Evolutionary conservation across 2,797 vertebrate genomes (phyloP), one percentile per base, ranked within the genome.

Genomic region (Spinus pinus): DNA sequence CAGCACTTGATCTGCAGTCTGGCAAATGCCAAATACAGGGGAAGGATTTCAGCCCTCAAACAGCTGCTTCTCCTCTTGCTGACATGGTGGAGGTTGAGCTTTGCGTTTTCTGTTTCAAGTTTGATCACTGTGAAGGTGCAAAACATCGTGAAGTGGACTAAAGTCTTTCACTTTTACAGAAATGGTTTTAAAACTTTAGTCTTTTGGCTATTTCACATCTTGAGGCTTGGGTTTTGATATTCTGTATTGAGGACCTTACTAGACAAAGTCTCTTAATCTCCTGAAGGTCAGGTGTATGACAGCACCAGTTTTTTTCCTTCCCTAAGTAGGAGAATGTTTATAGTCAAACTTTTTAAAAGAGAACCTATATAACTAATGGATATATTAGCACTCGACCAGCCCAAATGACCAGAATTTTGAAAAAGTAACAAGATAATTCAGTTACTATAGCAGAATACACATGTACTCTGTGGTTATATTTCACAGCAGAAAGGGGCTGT

Each of bases 41-140:
- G 42, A 69, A 73, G 18, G 23, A 25, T 78, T 67, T 23, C 46
- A 17, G 37, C 49, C 21, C 49, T 62, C 7, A 5, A 28, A n/a
- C 23, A 24, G 11, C 64, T 78, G 47, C 27, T 54, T 39, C 0
- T 22, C 50, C 37, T 60, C 14, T 54, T 5, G 0, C 41, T 39
- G 33, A 42, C 17, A 54, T 2, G 0, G 27, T n/a, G 37, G 7
- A 58, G 31, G 28, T 30, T 60, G 49, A 3, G 0, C 31, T 64
- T 90, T 78, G 49, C 46, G 10, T 62, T 77, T 77, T 60, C 47
- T 83, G 6, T 53, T 80, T 42, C 50, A 60, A n/a, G 27, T 60
- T 56, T 53, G 31, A n/a, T 80, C 23, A 1, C 31, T 50, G 0
- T 78, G 39, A 77, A 66, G 49, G 27, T 53, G 33, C 58, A 90